phyloP scores from a whole-genome alignment of 1,140 invertebrate species.

The Maconellicoccus hirsutus region DNA sequence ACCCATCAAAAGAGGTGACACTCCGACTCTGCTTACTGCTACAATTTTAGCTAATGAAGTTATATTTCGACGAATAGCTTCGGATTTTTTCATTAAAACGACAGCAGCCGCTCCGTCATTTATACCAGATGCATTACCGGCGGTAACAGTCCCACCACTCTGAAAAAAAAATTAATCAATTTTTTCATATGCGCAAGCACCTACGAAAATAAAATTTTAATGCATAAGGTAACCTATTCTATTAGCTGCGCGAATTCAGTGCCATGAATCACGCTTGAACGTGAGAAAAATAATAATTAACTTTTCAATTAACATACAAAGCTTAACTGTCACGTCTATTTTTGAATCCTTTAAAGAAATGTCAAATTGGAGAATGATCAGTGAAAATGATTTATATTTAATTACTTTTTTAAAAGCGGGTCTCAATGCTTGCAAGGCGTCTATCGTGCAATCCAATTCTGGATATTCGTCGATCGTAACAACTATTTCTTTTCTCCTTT shows the following conservation, averaged over 20 bases:
- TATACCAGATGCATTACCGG: conserved; percentile 68
- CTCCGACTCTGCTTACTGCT: conserved; percentile 49
- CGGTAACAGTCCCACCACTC: conserved; percentile 53
- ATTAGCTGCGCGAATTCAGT: no score
- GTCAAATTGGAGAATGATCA: no score
- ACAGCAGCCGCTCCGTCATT: conserved; percentile 80
- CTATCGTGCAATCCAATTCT: conserved; percentile 44
- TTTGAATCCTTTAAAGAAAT: no score
- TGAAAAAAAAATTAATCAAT: conserved; percentile 18
- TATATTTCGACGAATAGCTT: conserved; percentile 40
- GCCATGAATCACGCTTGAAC: background rate
- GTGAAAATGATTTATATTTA: no score
- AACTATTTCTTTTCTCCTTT: conserved; percentile 40
- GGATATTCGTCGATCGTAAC: conserved; percentile 54
- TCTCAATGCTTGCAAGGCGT: conserved; percentile 47
- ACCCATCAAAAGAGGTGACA: conserved; percentile 69
- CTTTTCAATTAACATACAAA: background rate
- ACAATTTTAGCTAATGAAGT: conserved; percentile 52
- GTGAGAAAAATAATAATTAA: background rate
- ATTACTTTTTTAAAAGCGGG: conserved; percentile 50
- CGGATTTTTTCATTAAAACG: conserved; percentile 49
- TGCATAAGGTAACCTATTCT: no score
- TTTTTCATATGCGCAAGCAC: background rate
- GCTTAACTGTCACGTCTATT: no score
- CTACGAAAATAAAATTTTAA: no score